These are phyloP conservation scores for Acanthurus leucopareius DNA, from an alignment of 2,797 vertebrate species.

Conservation along the genomic window DNA sequence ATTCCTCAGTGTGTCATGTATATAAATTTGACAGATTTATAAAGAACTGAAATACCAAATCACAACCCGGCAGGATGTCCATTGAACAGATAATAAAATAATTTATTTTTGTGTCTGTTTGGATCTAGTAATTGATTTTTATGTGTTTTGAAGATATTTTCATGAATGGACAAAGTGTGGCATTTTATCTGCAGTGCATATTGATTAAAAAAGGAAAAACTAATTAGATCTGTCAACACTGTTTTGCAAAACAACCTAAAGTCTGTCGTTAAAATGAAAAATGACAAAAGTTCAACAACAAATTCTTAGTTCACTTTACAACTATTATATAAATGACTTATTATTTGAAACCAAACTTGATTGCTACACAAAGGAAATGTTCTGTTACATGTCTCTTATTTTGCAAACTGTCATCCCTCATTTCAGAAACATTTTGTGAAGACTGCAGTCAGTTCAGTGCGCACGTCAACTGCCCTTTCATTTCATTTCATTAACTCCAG, in stretches of 20 bases:
- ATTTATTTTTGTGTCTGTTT: constrained; percentile 26
- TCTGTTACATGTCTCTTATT: neutral
- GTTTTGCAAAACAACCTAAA: neutral
- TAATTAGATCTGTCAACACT: neutral
- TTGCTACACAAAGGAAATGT: neutral
- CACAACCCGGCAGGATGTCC: neutral
- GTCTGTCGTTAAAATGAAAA: neutral
- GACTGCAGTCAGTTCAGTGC: neutral
- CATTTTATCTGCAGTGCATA: constrained; percentile 8
- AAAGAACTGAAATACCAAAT: neutral
- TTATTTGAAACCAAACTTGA: neutral
- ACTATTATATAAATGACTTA: no score
- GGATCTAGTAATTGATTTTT: constrained; percentile 12
- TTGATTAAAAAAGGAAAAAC: constrained; percentile 10
- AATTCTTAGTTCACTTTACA: neutral
- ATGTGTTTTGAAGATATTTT: constrained; percentile 6
- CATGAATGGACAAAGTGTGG: constrained; percentile 3
- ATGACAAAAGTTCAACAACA: neutral
- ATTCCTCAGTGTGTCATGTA: constrained; percentile 19
- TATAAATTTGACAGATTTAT: constrained; percentile 40
- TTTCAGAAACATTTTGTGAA: neutral
- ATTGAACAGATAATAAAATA: constrained; percentile 16
- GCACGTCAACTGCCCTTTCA: constrained; percentile 1
- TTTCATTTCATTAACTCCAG: constrained; percentile 14
- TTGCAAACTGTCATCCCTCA: neutral